These are phyloP conservation scores for Otus scops DNA, from an alignment of 2,797 vertebrate species.

Conservation along the genomic window DNA sequence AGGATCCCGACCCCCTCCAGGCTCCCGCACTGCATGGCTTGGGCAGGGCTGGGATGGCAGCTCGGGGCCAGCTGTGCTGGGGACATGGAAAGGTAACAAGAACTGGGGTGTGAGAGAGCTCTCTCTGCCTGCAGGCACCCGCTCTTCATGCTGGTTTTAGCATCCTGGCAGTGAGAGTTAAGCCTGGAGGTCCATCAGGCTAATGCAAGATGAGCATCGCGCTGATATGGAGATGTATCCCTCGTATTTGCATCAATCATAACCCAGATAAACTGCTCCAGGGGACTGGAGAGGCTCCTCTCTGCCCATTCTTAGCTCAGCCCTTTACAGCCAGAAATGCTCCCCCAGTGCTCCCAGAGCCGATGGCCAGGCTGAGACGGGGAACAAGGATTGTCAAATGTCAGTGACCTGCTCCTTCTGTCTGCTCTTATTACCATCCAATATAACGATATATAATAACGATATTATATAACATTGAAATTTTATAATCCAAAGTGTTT, in stretches of 20 bases:
- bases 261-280: not conserved
- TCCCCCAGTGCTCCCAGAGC: not conserved
- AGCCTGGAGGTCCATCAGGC: not conserved
- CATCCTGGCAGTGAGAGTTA: not conserved
- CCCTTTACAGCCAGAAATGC: not conserved
- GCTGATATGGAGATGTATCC: fast-evolving
- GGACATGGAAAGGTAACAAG: not conserved
- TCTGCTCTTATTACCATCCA: not conserved
- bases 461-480: not conserved
- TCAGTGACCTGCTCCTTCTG: not conserved
- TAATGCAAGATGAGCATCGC: not conserved
- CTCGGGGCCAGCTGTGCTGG: not conserved
- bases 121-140: fast-evolving
- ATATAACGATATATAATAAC: fast-evolving
- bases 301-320: not conserved
- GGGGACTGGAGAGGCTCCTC: not conserved
- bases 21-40: not conserved
- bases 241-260: fast-evolving
- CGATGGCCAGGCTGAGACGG: not conserved
- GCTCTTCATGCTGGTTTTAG: not conserved
- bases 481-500: not conserved
- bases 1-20: not conserved
- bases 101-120: not conserved
- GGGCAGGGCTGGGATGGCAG: not conserved
- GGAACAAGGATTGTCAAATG: not conserved